These are phyloP conservation scores for Aldabrachelys gigantea DNA, from an alignment of 2,113 vertebrate genomes.

Conservation along the genomic window DNA sequence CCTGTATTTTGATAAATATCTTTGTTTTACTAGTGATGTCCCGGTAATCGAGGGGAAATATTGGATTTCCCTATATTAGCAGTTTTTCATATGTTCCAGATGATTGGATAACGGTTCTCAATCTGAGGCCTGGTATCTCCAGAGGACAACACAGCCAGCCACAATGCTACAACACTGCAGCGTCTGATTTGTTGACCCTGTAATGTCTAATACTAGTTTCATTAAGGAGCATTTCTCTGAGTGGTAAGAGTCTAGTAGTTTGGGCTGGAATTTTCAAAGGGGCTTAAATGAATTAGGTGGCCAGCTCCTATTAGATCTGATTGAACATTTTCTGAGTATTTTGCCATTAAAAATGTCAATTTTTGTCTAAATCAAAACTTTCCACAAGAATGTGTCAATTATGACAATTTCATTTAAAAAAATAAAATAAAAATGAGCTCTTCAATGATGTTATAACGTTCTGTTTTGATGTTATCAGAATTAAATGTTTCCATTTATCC, in stretches of 20 bases:
- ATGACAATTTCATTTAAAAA: too few species aligned
- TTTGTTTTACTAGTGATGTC: neutral
- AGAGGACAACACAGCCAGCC: neutral
- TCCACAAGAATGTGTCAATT: neutral
- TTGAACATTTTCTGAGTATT: neutral
- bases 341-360: neutral
- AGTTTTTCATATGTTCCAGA: neutral
- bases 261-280: neutral
- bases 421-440: too few species aligned
- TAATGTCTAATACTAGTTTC: fast-evolving
- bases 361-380: neutral
- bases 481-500: too few species aligned
- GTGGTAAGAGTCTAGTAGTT: neutral
- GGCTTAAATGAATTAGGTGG: fast-evolving
- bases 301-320: neutral
- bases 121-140: fast-evolving
- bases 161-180: fast-evolving
- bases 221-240: neutral
- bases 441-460: too few species aligned
- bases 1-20: neutral
- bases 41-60: neutral
- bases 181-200: neutral
- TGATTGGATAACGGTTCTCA: neutral
- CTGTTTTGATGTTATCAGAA: too few species aligned
- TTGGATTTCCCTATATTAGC: neutral